A percentile compares a stretch with the other conserved stretches of the same genome.
These are phyloP conservation scores for Petrocephalus schoutedeni DNA, from an alignment of 2,797 vertebrate species.

Conservation along the genomic window DNA sequence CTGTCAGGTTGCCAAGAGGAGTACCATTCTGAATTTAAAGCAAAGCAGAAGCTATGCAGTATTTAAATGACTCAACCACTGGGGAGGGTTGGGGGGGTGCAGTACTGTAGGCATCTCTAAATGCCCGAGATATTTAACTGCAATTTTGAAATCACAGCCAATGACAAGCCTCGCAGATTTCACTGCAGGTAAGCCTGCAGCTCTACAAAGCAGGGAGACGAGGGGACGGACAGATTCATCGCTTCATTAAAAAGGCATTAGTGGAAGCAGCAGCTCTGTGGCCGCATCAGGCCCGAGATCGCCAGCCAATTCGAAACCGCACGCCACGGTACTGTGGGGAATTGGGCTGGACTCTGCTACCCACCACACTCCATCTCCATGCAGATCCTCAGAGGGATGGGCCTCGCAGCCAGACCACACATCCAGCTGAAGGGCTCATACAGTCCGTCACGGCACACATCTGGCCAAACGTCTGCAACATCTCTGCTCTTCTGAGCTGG, in stretches of 20 bases:
- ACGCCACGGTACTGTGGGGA: neutral
- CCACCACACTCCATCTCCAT: neutral
- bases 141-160: neutral
- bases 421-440: neutral
- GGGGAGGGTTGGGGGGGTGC: neutral
- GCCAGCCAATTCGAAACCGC: neutral
- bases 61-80: neutral
- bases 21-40: neutral
- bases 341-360: neutral
- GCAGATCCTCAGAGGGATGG: neutral
- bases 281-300: slow-evolving; percentile 29
- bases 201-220: slow-evolving; percentile 35
- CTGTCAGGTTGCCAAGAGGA: neutral
- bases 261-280: slow-evolving; percentile 52
- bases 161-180: neutral
- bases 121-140: neutral
- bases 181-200: neutral
- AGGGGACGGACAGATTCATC: slow-evolving; percentile 63
- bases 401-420: neutral
- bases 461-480: neutral
- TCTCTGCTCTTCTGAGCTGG: neutral
- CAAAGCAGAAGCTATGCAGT: neutral
- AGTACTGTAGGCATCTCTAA: neutral
- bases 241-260: slow-evolving; percentile 77
- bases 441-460: neutral